phyloP scores from a whole-genome alignment of 2,797 vertebrate genomes.

The Falco concolor region DNA sequence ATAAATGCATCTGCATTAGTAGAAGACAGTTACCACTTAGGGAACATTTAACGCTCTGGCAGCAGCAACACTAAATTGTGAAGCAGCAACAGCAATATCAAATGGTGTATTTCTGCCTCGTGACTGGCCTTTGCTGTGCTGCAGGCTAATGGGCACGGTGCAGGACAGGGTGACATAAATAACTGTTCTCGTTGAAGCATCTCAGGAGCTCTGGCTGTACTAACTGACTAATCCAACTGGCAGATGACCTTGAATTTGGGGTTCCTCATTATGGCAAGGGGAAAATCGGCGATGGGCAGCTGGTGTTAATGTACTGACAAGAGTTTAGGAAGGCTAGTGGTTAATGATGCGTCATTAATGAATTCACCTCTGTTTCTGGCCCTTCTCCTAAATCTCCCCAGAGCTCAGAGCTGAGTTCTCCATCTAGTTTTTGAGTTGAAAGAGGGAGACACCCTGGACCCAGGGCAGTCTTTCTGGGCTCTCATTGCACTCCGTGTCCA shows the following conservation, averaged over 20 bases:
- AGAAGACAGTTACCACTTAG: conserved; percentile 1
- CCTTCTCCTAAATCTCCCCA: not conserved
- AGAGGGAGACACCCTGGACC: not conserved
- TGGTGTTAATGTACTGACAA: not conserved
- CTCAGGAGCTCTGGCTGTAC: not conserved
- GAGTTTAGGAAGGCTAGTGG: not conserved
- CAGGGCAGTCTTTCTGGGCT: not conserved
- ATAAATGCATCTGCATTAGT: conserved; percentile 27
- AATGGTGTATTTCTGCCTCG: not conserved
- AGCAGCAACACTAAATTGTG: not conserved
- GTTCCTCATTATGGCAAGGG: not conserved
- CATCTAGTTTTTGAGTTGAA: not conserved
- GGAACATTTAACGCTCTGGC: not conserved
- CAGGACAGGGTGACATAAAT: not conserved
- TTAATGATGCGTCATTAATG: conserved; percentile 12
- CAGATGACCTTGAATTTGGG: not conserved
- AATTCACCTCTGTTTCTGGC: not conserved
- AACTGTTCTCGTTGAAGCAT: not conserved
- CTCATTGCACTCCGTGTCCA: not conserved
- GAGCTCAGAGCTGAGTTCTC: not conserved
- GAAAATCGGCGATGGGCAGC: not conserved
- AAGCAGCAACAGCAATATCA: not conserved
- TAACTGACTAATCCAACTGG: not conserved
- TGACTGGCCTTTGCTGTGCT: not conserved
- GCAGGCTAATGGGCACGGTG: not conserved